A percentile compares a stretch with the other conserved stretches of the same genome.
Conservation (phyloP, 2,113 vertebrate genomes). For the Vicugna pacos region DNA sequence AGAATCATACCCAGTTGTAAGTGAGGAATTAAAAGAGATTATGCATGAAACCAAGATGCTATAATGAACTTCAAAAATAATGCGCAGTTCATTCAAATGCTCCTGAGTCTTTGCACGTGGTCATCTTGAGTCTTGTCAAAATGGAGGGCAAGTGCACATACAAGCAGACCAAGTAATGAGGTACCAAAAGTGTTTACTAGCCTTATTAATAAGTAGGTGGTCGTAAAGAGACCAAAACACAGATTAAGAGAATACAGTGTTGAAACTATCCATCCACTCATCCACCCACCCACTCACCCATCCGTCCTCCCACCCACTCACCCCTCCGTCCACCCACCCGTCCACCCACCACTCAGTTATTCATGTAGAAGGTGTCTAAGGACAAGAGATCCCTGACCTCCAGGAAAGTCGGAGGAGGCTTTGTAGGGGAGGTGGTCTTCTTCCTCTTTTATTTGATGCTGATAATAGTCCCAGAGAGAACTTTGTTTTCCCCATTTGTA, state of each 20-base stretch:
- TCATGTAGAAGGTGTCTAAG: neutral
- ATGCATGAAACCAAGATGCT: neutral
- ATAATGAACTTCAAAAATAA: neutral
- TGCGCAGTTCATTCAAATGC: neutral
- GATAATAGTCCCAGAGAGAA: neutral
- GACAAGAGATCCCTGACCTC: neutral
- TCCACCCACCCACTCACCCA: neutral
- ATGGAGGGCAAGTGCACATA: neutral
- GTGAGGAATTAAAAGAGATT: neutral
- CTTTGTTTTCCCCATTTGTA: neutral
- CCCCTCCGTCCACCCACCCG: neutral
- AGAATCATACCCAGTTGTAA: neutral
- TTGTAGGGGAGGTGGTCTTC: neutral
- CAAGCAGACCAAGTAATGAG: neutral
- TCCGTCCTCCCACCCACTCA: neutral
- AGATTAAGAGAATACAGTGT: neutral
- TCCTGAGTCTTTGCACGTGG: neutral
- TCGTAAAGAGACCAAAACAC: neutral
- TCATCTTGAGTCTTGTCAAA: neutral
- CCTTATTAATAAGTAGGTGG: neutral
- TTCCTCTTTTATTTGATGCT: neutral
- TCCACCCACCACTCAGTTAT: neutral
- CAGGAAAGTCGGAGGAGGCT: neutral
- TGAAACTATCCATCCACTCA: neutral
- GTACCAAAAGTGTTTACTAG: neutral